Conservation (phyloP, 2,888 invertebrate genomes). For the Cerastis rubricosa region DNA sequence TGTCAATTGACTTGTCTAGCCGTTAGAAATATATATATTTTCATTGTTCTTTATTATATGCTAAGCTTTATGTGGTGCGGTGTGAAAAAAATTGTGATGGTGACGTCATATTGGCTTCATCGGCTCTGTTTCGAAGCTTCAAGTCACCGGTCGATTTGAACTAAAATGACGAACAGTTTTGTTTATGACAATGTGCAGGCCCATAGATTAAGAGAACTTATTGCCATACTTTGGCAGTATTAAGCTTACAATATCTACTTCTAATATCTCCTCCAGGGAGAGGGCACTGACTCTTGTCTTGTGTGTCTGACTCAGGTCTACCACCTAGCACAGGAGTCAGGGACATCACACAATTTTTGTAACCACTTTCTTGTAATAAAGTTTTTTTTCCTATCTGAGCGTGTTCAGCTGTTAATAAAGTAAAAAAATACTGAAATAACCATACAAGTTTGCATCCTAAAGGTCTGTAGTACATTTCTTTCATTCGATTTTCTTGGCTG, state of each 20-base stretch:
- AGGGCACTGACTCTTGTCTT: no score
- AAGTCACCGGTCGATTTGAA: not conserved
- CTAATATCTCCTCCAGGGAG: no score
- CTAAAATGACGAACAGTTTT: not conserved
- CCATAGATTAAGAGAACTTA: not conserved
- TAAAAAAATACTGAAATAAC: not conserved
- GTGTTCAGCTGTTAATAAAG: not conserved
- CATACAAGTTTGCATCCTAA: not conserved
- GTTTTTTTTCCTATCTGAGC: not conserved
- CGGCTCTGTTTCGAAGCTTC: not conserved
- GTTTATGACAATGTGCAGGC: not conserved
- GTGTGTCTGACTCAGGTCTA: no score
- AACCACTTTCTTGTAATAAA: no score
- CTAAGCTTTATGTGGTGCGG: conserved; percentile 8
- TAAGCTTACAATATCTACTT: not conserved
- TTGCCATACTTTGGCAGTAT: not conserved
- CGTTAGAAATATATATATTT: conserved; percentile 65
- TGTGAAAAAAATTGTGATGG: conserved; percentile 29
- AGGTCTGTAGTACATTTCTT: not conserved
- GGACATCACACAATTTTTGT: no score
- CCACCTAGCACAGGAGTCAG: no score
- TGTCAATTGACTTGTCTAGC: conserved; percentile 83
- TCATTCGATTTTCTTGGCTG: not conserved
- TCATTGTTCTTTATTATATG: conserved; percentile 66
- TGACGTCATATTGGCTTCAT: not conserved